Percentiles rank a stretch among this genome's conserved stretches.
These are phyloP conservation scores for Chiloscyllium plagiosum DNA, from an alignment of 2,113 vertebrate species.

Conservation along the genomic window DNA sequence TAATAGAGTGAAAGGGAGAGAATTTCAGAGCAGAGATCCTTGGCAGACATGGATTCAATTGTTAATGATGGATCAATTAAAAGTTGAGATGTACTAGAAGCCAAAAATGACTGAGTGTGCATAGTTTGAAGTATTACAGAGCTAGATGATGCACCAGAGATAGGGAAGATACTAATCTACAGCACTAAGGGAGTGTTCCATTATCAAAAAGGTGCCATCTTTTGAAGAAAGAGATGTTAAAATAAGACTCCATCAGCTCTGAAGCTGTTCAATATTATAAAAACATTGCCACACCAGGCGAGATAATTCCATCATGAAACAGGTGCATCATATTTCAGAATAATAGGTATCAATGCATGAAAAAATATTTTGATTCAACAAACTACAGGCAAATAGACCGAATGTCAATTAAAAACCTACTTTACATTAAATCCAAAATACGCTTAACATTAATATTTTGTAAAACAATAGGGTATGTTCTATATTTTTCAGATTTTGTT, in stretches of 20 bases:
- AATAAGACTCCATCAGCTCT: neutral
- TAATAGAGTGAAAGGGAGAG: too few relatives aligned
- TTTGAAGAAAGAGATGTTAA: neutral
- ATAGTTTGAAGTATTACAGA: neutral
- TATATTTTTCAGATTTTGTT: slow-evolving; percentile 6
- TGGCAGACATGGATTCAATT: neutral
- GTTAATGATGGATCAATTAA: neutral
- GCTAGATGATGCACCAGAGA: neutral
- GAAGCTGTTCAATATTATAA: neutral
- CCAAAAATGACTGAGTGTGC: neutral
- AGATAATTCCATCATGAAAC: neutral
- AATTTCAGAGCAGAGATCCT: neutral
- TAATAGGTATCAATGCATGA: neutral
- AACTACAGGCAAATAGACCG: neutral
- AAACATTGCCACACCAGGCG: neutral
- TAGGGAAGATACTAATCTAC: neutral
- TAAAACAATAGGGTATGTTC: slow-evolving; percentile 37
- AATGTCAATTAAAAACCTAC: neutral
- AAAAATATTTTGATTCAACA: neutral
- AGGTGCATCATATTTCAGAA: neutral
- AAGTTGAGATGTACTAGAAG: neutral
- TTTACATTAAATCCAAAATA: neutral
- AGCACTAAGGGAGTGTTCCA: neutral
- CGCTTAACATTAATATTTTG: slow-evolving; percentile 57
- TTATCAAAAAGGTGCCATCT: neutral